phyloP scores from a whole-genome alignment of 1,140 invertebrate genomes.

The Danaus plexippus region DNA sequence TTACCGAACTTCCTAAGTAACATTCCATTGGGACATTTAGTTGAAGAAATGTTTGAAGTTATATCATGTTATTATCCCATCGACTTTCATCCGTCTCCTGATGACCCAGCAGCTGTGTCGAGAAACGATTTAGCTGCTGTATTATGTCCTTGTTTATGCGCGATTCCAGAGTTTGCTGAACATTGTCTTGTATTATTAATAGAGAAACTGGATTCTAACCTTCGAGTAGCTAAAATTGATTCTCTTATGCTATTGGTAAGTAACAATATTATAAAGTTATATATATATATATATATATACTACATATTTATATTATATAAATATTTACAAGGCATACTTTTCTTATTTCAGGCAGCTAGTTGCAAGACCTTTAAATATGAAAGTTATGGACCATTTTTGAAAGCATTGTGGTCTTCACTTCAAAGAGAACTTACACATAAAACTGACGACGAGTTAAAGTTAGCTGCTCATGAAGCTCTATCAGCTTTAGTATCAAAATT shows the following conservation, averaged over 20 bases:
- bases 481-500: slow-evolving; percentile 48
- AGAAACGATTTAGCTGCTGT: slow-evolving; percentile 81
- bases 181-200: slow-evolving; percentile 83
- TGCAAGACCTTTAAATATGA: slow-evolving; percentile 51
- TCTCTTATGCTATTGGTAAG: slow-evolving; percentile 82
- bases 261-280: slow-evolving; percentile 19
- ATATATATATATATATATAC: too few species aligned
- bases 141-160: slow-evolving; percentile 80
- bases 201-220: slow-evolving; percentile 88
- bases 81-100: slow-evolving; percentile 81
- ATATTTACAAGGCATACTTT: slow-evolving; percentile 7
- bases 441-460: slow-evolving; percentile 59
- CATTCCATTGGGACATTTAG: slow-evolving; percentile 81
- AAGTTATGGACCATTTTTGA: slow-evolving; percentile 53
- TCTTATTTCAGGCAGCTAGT: slow-evolving; percentile 51
- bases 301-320: too few species aligned
- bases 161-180: slow-evolving; percentile 81
- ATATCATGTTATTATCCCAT: slow-evolving; percentile 95
- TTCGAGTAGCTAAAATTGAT: slow-evolving; percentile 87
- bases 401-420: slow-evolving; percentile 54
- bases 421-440: slow-evolving; percentile 59
- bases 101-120: slow-evolving; percentile 76
- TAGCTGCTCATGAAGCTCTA: slow-evolving; percentile 50
- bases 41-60: slow-evolving; percentile 95
- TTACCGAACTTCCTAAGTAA: slow-evolving; percentile 78